A percentile compares a stretch with the other conserved stretches of the same genome.
phyloP scores from a whole-genome alignment of 2,113 vertebrate genomes.

The Asarcornis scutulata region DNA sequence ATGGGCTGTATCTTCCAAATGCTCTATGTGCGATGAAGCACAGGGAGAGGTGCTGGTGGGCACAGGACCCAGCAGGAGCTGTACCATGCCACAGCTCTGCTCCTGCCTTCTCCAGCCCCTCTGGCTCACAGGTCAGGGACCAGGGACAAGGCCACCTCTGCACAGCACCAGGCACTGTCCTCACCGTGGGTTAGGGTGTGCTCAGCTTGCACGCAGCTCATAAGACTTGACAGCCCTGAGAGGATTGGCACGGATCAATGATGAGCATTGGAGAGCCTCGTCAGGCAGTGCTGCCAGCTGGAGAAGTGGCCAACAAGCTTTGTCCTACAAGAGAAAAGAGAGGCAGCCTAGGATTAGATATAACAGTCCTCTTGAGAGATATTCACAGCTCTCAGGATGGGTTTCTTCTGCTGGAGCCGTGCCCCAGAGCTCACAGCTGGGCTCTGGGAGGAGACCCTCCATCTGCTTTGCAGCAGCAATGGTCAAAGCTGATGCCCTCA shows the following conservation, averaged over 20 bases:
- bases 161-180: background rate
- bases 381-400: background rate
- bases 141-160: background rate
- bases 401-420: background rate
- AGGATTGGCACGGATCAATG: accelerated
- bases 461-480: background rate
- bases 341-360: background rate
- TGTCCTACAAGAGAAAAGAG: background rate
- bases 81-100: background rate
- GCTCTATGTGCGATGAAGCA: background rate
- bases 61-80: background rate
- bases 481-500: background rate
- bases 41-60: background rate
- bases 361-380: background rate
- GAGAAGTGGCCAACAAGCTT: background rate
- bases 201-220: accelerated
- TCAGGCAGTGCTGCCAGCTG: background rate
- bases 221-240: background rate
- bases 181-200: accelerated
- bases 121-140: background rate
- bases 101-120: background rate
- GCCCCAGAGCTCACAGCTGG: background rate
- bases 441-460: background rate
- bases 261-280: background rate
- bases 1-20: background rate